Conservation (phyloP, 2,888 invertebrate genomes). For the Ophion slaviceki region DNA sequence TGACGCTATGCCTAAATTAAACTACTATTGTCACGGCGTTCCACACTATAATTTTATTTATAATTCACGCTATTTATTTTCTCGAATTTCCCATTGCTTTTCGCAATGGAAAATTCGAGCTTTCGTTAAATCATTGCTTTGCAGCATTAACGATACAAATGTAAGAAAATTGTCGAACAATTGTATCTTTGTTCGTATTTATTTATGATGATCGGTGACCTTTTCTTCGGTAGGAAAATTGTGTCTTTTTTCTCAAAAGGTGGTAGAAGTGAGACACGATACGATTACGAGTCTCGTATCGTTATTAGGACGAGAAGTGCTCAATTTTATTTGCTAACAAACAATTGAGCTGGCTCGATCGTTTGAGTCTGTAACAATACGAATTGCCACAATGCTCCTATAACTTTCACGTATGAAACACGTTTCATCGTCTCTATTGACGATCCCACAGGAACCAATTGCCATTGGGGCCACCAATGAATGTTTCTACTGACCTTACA, state of each 20-base stretch:
- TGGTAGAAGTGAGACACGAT: too few relatives aligned
- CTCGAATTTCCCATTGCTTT: neutral
- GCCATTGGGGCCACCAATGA: constrained; percentile 31
- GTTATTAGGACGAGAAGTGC: neutral
- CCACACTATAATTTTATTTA: neutral
- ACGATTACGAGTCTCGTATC: too few relatives aligned
- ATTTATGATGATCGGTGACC: too few relatives aligned
- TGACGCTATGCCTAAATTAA: neutral
- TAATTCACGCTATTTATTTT: neutral
- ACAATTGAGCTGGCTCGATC: neutral
- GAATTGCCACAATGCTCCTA: constrained; percentile 24
- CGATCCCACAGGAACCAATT: constrained; percentile 19
- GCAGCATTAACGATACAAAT: too few relatives aligned
- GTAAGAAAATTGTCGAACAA: too few relatives aligned
- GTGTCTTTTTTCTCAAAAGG: too few relatives aligned
- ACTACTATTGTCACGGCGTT: neutral
- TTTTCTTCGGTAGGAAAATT: too few relatives aligned
- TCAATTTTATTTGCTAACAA: neutral
- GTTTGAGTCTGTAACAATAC: constrained; percentile 8
- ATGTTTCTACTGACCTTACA: constrained; percentile 29
- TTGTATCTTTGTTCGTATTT: too few relatives aligned
- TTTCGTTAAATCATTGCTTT: too few relatives aligned
- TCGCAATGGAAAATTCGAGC: too few relatives aligned
- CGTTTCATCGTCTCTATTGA: constrained; percentile 34
- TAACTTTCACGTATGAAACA: constrained; percentile 9